Base-by-base conservation (phyloP, 1,140 invertebrate species). In the Varroa destructor region DNA sequence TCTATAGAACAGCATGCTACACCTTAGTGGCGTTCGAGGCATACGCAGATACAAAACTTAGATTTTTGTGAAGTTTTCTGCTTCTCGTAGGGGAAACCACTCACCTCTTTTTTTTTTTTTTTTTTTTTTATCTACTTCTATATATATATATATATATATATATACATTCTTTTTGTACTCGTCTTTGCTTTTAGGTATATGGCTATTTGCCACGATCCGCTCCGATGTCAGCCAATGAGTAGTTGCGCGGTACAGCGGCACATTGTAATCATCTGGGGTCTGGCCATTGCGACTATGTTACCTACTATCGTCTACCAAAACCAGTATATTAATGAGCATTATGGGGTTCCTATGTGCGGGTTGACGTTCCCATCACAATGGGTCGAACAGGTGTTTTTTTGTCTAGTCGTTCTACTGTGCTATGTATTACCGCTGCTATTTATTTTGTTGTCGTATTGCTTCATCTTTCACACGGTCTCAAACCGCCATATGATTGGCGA, bases 391-490 rank as follows among this genome's bases (percentile, higher is more conserved):
- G 61, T 46, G 2, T 67, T 67, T 8, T 67, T 67, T 40, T 14
- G 40, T 3, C 14, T 40, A 12, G 61, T 67, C 2, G 61, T 67
- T 40, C 37, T 67, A 8, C 46, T 46, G 14, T 67, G 61, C 46
- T 67, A 67, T 46, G 61, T 8, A 37, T 43, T 67, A 43, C 61
- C 61, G 40, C 8, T 67, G 46, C 12, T 67, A 37, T 46, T 67
- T 46, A 67, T 67, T 67, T 12, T 67, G 37, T 37, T 67, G 37
- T 67, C 61, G 1, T 67, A 67, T 40, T 43, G 40, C 40, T 67
- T 40, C 36, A 67, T 67, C 46, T 67, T 67, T 46, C 40, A 67
- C 61, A 67, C 61, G 61, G 61, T 67, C 40, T 67, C 40, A 3
- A 51, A 51, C 46, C 46, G 46, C 8, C 46, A 51, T 8, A 5